Percentiles rank a stretch among this genome's conserved stretches.
Evolutionary conservation across 35 echinoderm and acorn worm species (phyloP).

Genomic region (Apostichopus parvimensis): DNA sequence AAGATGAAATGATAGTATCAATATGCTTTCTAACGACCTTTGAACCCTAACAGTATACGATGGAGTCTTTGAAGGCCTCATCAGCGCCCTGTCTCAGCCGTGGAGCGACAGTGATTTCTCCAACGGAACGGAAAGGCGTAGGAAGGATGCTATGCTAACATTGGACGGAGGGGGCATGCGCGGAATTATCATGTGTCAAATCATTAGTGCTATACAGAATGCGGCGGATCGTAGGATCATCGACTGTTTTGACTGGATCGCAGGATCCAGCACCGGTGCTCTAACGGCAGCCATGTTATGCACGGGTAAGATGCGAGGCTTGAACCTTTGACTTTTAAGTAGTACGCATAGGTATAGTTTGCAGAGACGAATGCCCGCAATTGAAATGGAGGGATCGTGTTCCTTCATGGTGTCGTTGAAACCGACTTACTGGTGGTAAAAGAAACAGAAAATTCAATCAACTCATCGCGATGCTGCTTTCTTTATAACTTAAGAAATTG

Average conservation of each 20-base stretch:
- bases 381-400: too few relatives aligned
- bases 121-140: neutral
- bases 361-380: too few relatives aligned
- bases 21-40: neutral
- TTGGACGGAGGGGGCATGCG: conserved; percentile 43
- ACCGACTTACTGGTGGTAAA: too few relatives aligned
- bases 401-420: too few relatives aligned
- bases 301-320: neutral
- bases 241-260: conserved; percentile 38
- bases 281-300: neutral
- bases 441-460: too few relatives aligned
- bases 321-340: too few relatives aligned
- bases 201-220: conserved; percentile 12
- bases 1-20: too few relatives aligned
- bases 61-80: neutral
- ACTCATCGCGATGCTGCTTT: too few relatives aligned
- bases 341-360: too few relatives aligned
- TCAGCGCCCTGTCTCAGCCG: neutral
- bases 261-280: conserved; percentile 37
- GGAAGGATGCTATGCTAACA: neutral
- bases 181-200: conserved; percentile 18
- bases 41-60: neutral
- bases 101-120: neutral
- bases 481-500: too few relatives aligned
- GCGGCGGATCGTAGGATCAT: neutral